Evolutionary conservation across 2,797 vertebrate species (phyloP).

Genomic region (Semotilus atromaculatus): DNA sequence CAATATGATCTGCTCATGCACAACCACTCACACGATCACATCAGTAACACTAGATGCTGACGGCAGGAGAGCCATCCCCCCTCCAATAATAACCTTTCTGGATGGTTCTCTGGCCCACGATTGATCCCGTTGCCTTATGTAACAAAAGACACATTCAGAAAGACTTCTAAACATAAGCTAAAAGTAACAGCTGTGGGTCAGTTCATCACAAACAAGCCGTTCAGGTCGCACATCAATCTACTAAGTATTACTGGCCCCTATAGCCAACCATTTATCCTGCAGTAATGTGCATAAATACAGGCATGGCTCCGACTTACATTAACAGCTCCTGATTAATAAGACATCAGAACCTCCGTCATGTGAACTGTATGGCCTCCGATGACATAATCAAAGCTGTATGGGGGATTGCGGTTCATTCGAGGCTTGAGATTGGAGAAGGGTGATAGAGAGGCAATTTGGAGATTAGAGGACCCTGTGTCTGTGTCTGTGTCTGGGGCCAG

Average conservation of each 20-base stretch:
- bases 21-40: slow-evolving; percentile 36
- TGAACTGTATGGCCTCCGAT: background rate
- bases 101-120: background rate
- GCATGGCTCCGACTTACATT: background rate
- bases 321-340: slow-evolving; percentile 10
- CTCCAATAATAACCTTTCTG: slow-evolving; percentile 33
- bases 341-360: slow-evolving; percentile 17
- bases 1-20: slow-evolving; percentile 25
- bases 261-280: background rate
- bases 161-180: background rate
- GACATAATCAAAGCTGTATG: slow-evolving; percentile 25
- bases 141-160: slow-evolving; percentile 12
- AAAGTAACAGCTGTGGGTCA: slow-evolving; percentile 12
- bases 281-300: slow-evolving; percentile 26
- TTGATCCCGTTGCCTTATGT: slow-evolving; percentile 28
- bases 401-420: slow-evolving; percentile 4
- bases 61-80: background rate
- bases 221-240: background rate
- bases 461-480: slow-evolving; percentile 33
- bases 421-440: slow-evolving; percentile 12
- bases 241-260: background rate
- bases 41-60: slow-evolving; percentile 43
- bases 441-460: slow-evolving; percentile 5
- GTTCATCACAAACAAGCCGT: background rate
- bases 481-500: slow-evolving; percentile 7